A percentile compares a stretch with the other conserved stretches of the same genome.
Conservation (phyloP, 1,140 invertebrate genomes). For the Caenorhabditis tropicalis region DNA sequence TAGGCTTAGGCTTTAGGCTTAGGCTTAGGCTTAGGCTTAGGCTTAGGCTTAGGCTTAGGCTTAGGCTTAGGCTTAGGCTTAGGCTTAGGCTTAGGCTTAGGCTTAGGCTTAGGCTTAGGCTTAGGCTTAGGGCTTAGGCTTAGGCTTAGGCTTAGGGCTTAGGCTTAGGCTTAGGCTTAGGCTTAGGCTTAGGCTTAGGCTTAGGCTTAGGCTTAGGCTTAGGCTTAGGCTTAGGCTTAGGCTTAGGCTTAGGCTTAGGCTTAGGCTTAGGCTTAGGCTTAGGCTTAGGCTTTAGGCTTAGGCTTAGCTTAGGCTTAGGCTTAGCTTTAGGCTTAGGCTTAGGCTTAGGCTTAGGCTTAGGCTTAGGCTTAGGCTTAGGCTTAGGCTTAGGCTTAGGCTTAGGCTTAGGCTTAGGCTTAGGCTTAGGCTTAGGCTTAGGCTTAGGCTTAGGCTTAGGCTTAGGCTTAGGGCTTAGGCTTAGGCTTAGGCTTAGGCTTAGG, state of each 20-base stretch:
- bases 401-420: constrained; percentile 46
- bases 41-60: too few relatives aligned
- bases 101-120: not conserved
- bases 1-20: too few relatives aligned
- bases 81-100: not conserved
- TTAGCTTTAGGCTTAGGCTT: constrained; percentile 42
- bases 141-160: too few relatives aligned
- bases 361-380: constrained; percentile 45
- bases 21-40: too few relatives aligned
- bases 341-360: constrained; percentile 45
- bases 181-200: not conserved
- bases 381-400: constrained; percentile 46
- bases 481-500: constrained; percentile 46
- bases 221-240: not conserved
- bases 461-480: constrained; percentile 46
- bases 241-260: not conserved
- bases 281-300: constrained; percentile 32
- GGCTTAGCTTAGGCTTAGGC: constrained; percentile 38
- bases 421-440: constrained; percentile 46
- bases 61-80: too few relatives aligned
- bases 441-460: constrained; percentile 46
- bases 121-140: not conserved
- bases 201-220: not conserved
- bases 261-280: constrained; percentile 44
- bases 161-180: too few relatives aligned